Evolutionary conservation across 1,140 invertebrate species (phyloP).

Genomic region (Colletes latitarsis): DNA sequence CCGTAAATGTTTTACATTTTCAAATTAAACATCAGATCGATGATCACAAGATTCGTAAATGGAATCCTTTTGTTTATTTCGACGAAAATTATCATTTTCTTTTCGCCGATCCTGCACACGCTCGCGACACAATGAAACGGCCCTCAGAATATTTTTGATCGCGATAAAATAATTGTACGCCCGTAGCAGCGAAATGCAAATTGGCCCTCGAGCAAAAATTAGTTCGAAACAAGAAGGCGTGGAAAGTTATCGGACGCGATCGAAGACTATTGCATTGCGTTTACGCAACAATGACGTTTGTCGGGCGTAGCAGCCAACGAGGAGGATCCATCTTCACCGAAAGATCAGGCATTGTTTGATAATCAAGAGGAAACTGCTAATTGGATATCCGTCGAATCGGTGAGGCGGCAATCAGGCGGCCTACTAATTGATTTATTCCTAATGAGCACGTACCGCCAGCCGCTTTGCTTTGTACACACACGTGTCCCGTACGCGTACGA

Average conservation of each 20-base stretch:
- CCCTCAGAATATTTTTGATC: too few species aligned
- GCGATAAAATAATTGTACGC: too few species aligned
- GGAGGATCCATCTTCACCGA: background rate
- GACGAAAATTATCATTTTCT: too few species aligned
- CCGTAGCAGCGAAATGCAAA: too few species aligned
- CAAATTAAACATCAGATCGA: too few species aligned
- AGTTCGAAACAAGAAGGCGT: too few species aligned
- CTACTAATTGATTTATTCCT: constrained; percentile 65
- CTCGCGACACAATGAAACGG: too few species aligned
- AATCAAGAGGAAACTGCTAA: constrained; percentile 51
- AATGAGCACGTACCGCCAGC: constrained; percentile 47
- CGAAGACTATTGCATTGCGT: background rate
- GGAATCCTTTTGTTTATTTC: too few species aligned
- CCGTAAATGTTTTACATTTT: too few species aligned
- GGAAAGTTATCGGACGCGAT: background rate
- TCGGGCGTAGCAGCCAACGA: background rate
- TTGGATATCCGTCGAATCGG: constrained; percentile 53
- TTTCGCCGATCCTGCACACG: too few species aligned
- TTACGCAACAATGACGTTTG: background rate
- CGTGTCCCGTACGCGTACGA: constrained; percentile 4
- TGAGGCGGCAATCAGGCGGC: constrained; percentile 54
- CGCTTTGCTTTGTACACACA: constrained; percentile 49
- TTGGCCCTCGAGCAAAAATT: too few species aligned
- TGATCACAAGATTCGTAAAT: too few species aligned
- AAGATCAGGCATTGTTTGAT: constrained; percentile 52